Conservation (phyloP, 1,140 invertebrate genomes). For the Zelostemma sp. region DNA sequence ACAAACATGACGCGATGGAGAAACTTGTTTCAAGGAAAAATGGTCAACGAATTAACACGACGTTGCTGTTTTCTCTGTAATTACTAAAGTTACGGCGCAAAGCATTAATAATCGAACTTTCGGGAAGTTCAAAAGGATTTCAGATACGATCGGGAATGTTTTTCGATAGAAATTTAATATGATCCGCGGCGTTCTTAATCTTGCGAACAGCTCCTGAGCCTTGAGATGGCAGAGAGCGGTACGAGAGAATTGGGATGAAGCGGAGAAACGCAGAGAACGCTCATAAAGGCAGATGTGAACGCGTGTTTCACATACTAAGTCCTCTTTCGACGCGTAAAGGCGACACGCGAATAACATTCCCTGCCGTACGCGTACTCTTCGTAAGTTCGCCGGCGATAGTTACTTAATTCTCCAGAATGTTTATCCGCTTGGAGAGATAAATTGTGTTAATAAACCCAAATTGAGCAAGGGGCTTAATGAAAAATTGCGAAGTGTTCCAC, state of each 20-base stretch:
- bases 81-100: neutral
- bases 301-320: conserved; percentile 67
- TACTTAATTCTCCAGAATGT: neutral
- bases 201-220: conserved; percentile 35
- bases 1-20: conserved; percentile 34
- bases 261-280: conserved; percentile 61
- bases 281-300: conserved; percentile 68
- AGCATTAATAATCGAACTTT: neutral
- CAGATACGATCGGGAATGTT: conserved; percentile 23
- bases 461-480: neutral
- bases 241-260: conserved; percentile 64
- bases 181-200: conserved; percentile 43
- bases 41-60: neutral
- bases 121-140: conserved; percentile 5
- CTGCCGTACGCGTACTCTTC: neutral
- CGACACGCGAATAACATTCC: conserved; percentile 22
- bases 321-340: conserved; percentile 23
- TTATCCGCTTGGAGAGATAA: neutral
- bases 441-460: neutral
- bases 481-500: neutral
- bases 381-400: neutral
- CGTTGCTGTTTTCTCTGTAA: neutral
- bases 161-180: conserved; percentile 43
- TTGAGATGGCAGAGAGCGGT: conserved; percentile 25
- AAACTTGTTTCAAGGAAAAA: conserved; percentile 26